phyloP scores from a whole-genome alignment of 1,140 invertebrate genomes.

The Phthorimaea operculella region DNA sequence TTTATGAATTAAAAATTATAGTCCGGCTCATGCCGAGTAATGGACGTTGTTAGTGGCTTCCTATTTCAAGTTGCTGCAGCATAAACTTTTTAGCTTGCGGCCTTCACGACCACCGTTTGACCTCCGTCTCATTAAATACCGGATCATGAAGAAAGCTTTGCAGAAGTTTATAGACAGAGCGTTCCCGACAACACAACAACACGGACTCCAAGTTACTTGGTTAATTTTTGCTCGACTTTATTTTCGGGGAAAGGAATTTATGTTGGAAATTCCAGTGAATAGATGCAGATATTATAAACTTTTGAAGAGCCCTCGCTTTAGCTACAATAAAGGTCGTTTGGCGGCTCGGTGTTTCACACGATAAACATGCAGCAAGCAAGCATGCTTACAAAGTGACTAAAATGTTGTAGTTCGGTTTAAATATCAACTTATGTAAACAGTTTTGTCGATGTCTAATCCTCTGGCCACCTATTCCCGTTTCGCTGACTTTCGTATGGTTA shows the following conservation, averaged over 20 bases:
- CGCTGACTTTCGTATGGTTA: not conserved
- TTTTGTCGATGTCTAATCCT: not conserved
- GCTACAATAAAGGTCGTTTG: too few species aligned
- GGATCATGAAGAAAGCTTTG: not conserved
- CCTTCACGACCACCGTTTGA: not conserved
- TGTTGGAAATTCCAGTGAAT: too few species aligned
- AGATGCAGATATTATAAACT: not conserved
- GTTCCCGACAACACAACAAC: not conserved
- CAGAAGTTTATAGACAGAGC: not conserved
- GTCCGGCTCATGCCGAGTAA: not conserved
- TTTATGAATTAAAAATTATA: constrained; percentile 2
- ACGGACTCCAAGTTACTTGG: not conserved
- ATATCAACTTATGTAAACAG: not conserved
- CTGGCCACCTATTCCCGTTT: not conserved
- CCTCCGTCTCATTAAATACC: not conserved
- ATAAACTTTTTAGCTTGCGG: not conserved
- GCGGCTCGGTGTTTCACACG: not conserved
- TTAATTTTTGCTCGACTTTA: too few species aligned
- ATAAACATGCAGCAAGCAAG: not conserved
- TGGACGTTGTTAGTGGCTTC: constrained; percentile 1
- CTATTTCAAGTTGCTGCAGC: not conserved
- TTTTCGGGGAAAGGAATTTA: too few species aligned
- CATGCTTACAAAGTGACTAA: not conserved
- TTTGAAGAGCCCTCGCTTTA: not conserved
- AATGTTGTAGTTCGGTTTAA: not conserved